Base-by-base conservation (phyloP, 2,797 vertebrate genomes). In the Alca torda region DNA sequence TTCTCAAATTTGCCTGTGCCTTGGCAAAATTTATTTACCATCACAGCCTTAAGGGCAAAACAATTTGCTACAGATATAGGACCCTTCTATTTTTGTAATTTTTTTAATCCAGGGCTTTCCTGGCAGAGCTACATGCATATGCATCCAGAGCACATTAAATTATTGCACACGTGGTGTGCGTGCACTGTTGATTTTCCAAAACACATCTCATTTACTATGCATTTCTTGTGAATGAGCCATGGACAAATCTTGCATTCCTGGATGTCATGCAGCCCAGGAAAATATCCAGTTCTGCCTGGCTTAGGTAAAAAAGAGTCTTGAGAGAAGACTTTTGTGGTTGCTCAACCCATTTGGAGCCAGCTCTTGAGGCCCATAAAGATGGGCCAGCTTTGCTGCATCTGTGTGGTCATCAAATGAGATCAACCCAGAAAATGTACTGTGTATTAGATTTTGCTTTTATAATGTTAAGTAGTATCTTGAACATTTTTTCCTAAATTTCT, bases 171-270 rank as follows among this genome's bases (percentile, higher is more conserved):
- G 57, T 93, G 84, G 91, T 86, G n/a, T 88, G 65, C 65, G 85
- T 69, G 70, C 80, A 73, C 37, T 88, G 83, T 78, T 81, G 79
- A 86, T 91, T 96, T 95, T 95, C 93, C 96, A 97, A 91, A 96
- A 94, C 69, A 86, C 69, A 81, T 81, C 65, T 94, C 57, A 39
- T 94, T 94, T 95, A 77, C 65, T 75, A 51, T 67, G 73, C 45
- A 19, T 75, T 96, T 95, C 73, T 91, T 90, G 83, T 95, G 95
- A 95, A 93, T 46, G 85, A 93, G 92, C 83, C 93, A 94, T 63
- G 84, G 70, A 94, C 77, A 93, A 91, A 88, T 54, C 30, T 65
- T 88, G 28, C 57, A 79, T 86, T 93, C 85, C 79, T 94, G 73
- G 80, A 94, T 93, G 57, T 90, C 85, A 84, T 7, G 0, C 53